Base-by-base conservation (phyloP, 1,140 invertebrate species). In the Stegodyphus dumicola region DNA sequence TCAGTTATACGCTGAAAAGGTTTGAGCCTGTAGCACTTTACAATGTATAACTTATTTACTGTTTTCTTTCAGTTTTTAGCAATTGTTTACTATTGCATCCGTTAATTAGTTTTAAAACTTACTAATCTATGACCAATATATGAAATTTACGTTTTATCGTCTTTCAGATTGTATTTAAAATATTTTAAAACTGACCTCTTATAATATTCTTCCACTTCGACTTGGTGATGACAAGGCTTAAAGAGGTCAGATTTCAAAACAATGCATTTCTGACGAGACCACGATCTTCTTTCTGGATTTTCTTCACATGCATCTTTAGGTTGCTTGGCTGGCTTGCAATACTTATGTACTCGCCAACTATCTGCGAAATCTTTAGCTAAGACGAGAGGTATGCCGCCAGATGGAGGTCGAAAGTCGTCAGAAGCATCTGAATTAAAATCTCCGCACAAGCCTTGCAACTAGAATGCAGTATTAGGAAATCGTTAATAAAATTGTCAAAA, bases 371-470 rank as follows among this genome's bases (percentile, higher is more conserved):
- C 90, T 49, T 92, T 91, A 0, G 94, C 91, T 10, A 94, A 94
- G 0, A 93, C 93, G 89, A 96, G 95, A 3, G 93, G 91, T 48
- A 94, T 90, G 1, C 95, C 95, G 6, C 92, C 92, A 33, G 94
- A 93, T 0, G 96, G 96, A 6, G 95, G 95, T 89, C 94, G 93
- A 91, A 97, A 97, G 89, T 97, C 96, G 88, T 97, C 95, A 9
- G 92, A 91, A 77, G 93, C 92, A 88, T 97, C 94, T 51, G 94
- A 93, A 90, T 98, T 96, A 90, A 95, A 98, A 90, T 98, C 97
- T 0, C 97, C 96, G 90, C 96, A 98, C 5, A 98, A 91, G 74
- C 97, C 97, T 91, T 93, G 93, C 6, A 96, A 93, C 92, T 94
- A 89, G n/a, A 48, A 56, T n/a, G 7, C 9, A 73, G 2, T 15